phyloP scores from a whole-genome alignment of 2,797 vertebrate species.

The Melanotaenia parkinsoni region DNA sequence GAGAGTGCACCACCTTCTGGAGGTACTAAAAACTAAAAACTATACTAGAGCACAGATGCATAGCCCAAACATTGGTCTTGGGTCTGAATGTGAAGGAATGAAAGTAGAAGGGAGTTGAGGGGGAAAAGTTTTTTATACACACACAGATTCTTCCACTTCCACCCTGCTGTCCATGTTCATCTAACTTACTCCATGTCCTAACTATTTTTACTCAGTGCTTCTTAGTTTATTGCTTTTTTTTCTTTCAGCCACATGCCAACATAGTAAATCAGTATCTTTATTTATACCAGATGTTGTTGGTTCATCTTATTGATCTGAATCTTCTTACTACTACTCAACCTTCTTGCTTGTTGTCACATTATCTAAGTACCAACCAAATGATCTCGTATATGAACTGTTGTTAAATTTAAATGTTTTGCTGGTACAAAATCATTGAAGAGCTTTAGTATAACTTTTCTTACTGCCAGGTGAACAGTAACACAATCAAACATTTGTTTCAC shows the following conservation, averaged over 20 bases:
- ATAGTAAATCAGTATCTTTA: neutral
- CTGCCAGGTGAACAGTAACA: neutral
- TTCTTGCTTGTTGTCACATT: neutral
- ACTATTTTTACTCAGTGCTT: constrained; percentile 25
- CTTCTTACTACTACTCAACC: neutral
- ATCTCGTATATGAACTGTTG: neutral
- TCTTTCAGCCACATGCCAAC: neutral
- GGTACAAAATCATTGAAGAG: neutral
- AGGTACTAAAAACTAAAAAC: constrained; percentile 69
- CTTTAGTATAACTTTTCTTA: neutral
- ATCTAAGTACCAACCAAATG: neutral
- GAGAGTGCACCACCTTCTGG: constrained; percentile 75
- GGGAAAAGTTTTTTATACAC: neutral
- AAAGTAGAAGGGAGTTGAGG: neutral
- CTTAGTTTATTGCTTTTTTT: neutral
- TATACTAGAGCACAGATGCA: neutral
- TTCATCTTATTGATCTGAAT: neutral
- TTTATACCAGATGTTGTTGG: neutral
- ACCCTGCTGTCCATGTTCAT: constrained; percentile 13
- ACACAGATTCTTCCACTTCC: neutral
- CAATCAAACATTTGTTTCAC: neutral
- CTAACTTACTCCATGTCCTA: constrained; percentile 39
- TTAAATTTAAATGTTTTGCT: neutral
- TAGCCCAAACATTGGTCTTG: neutral
- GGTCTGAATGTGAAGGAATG: neutral